Evolutionary conservation across 2,888 invertebrate species (phyloP).

Genomic region (Strigamia crassipes): DNA sequence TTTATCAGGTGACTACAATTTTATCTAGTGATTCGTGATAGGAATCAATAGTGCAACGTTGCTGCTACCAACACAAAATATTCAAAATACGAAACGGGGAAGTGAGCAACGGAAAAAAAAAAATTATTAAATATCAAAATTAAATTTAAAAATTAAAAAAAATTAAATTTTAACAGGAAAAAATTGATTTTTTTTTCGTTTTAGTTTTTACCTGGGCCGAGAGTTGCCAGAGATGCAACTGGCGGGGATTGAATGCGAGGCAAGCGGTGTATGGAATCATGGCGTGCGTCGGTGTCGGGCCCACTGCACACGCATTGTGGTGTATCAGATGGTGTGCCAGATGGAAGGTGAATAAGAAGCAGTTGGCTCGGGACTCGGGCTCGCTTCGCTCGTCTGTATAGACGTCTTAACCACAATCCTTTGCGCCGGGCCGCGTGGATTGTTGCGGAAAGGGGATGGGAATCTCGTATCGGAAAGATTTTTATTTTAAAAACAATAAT

Average conservation of each 20-base stretch:
- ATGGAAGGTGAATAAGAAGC: conserved; percentile 29
- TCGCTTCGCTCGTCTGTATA: conserved; percentile 19
- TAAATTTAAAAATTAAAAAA: not conserved
- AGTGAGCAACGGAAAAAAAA: not conserved
- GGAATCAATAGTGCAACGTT: conserved; percentile 19
- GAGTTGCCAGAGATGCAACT: not conserved
- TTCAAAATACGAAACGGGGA: not conserved
- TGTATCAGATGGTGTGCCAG: conserved; percentile 7
- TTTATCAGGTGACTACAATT: conserved; percentile 24
- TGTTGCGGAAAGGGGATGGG: conserved; percentile 2
- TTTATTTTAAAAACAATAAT: not conserved
- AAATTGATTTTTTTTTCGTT: not conserved
- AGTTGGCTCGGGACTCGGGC: conserved; percentile 6
- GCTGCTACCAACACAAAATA: not conserved
- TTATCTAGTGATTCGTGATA: conserved; percentile 23
- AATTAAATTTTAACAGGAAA: not conserved
- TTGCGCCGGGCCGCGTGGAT: conserved; percentile 27
- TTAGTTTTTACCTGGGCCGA: not conserved
- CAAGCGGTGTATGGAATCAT: conserved; percentile 33
- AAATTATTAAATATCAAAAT: not conserved
- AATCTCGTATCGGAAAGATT: not conserved
- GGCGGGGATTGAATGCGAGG: not conserved
- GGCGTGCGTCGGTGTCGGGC: conserved; percentile 5
- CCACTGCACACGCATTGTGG: conserved; percentile 22
- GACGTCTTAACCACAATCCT: conserved; percentile 26